Evolutionary conservation across 2,113 vertebrate species (phyloP).

Genomic region (Cheirogaleus medius): DNA sequence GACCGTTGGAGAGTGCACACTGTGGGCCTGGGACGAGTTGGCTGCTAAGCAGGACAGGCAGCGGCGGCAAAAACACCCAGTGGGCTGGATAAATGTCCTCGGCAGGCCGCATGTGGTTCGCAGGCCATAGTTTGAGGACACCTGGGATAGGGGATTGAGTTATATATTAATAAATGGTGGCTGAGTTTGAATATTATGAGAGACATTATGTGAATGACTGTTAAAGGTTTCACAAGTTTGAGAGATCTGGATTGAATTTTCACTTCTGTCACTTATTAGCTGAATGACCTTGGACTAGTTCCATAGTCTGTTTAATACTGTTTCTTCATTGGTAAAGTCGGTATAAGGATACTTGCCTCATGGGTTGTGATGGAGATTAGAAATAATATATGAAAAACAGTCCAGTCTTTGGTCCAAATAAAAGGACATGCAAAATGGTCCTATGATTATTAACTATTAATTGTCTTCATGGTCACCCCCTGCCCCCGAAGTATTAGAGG

Average conservation of each 20-base stretch:
- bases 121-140: too few species aligned
- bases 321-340: slow-evolving; percentile 18
- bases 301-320: not conserved
- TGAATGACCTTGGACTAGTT: slow-evolving; percentile 45
- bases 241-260: slow-evolving; percentile 44
- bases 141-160: not conserved
- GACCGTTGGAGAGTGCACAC: too few species aligned
- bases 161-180: not conserved
- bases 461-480: not conserved
- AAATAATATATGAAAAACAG: not conserved
- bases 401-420: not conserved
- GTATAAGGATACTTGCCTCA: not conserved
- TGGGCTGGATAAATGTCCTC: too few species aligned
- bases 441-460: not conserved
- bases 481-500: not conserved
- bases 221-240: slow-evolving; percentile 3
- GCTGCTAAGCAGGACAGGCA: too few species aligned
- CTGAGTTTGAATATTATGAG: not conserved
- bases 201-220: not conserved
- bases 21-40: too few species aligned
- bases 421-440: not conserved
- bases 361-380: slow-evolving; percentile 7
- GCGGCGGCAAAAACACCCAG: too few species aligned
- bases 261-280: not conserved
- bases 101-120: too few species aligned